Evolutionary conservation across 2,888 invertebrate genomes (phyloP).

Genomic region (Heliconius charithonia): DNA sequence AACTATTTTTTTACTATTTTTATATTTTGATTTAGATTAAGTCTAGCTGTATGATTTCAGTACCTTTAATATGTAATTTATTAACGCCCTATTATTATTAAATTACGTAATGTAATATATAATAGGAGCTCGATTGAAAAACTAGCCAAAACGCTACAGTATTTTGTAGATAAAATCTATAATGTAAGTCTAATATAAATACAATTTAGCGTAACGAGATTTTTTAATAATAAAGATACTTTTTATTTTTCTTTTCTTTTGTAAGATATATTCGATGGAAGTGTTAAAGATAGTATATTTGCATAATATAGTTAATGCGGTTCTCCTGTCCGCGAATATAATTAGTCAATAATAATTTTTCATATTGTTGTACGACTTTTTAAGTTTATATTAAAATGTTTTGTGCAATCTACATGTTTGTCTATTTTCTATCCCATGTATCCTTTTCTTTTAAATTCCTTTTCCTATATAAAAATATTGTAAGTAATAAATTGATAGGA

Average conservation of each 20-base stretch:
- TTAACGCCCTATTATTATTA: constrained; percentile 74
- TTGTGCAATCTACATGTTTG: constrained; percentile 86
- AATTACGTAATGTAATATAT: constrained; percentile 65
- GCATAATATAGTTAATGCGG: constrained; percentile 87
- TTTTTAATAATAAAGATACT: constrained; percentile 82
- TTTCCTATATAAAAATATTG: too few relatives aligned
- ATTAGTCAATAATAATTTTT: constrained; percentile 92
- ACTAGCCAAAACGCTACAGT: constrained; percentile 79
- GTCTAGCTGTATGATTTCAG: constrained; percentile 81
- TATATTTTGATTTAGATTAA: constrained; percentile 84
- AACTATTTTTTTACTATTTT: constrained; percentile 83
- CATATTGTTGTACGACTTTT: constrained; percentile 93
- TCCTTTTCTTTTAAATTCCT: background rate
- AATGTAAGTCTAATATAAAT: constrained; percentile 80
- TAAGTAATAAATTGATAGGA: too few relatives aligned
- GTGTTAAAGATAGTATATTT: constrained; percentile 86
- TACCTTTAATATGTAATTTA: constrained; percentile 76
- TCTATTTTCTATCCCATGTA: constrained; percentile 28
- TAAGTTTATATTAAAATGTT: constrained; percentile 94
- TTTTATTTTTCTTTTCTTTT: constrained; percentile 82
- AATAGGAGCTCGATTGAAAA: constrained; percentile 75
- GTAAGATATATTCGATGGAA: constrained; percentile 84
- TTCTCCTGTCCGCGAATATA: constrained; percentile 87
- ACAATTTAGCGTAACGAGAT: constrained; percentile 81
- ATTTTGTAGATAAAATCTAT: constrained; percentile 84